A percentile compares a stretch with the other conserved stretches of the same genome.
Conservation (phyloP, 2,888 invertebrate species). For the Thymelicus acteon region DNA sequence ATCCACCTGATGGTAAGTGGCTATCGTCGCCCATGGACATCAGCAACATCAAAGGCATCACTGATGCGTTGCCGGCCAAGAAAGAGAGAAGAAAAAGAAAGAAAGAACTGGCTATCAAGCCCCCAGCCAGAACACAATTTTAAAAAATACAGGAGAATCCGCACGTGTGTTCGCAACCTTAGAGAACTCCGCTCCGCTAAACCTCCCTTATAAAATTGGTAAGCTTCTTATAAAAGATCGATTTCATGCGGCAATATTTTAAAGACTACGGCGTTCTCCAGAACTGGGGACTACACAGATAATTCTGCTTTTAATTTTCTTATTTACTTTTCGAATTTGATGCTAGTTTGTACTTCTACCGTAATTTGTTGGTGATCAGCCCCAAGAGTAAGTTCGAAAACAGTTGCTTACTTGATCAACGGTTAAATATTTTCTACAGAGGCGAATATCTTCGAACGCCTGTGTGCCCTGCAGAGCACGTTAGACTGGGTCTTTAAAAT, state of each 20-base stretch:
- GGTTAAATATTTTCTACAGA: no score
- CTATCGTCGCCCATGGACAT: no score
- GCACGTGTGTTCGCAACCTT: slow-evolving; percentile 12
- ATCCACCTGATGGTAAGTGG: no score
- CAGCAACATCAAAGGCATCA: no score
- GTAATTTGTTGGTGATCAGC: neutral
- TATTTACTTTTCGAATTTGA: slow-evolving; percentile 15
- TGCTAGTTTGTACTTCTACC: neutral
- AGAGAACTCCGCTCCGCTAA: slow-evolving; percentile 47
- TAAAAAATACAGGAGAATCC: neutral
- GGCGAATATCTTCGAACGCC: no score
- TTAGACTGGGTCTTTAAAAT: no score
- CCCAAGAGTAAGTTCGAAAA: neutral
- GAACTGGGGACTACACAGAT: slow-evolving; percentile 32
- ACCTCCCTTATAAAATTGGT: slow-evolving; percentile 70
- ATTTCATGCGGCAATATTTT: slow-evolving; percentile 59
- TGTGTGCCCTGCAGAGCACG: no score
- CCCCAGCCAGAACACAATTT: neutral
- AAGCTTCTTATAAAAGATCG: slow-evolving; percentile 72
- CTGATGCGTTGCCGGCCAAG: no score
- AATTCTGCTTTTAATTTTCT: slow-evolving; percentile 24
- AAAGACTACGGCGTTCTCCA: slow-evolving; percentile 47
- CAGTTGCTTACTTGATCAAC: no score
- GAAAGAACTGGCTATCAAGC: no score
- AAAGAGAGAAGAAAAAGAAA: no score